Evolutionary conservation across 1,140 invertebrate species (phyloP).

Genomic region (Vanessa tameamea): DNA sequence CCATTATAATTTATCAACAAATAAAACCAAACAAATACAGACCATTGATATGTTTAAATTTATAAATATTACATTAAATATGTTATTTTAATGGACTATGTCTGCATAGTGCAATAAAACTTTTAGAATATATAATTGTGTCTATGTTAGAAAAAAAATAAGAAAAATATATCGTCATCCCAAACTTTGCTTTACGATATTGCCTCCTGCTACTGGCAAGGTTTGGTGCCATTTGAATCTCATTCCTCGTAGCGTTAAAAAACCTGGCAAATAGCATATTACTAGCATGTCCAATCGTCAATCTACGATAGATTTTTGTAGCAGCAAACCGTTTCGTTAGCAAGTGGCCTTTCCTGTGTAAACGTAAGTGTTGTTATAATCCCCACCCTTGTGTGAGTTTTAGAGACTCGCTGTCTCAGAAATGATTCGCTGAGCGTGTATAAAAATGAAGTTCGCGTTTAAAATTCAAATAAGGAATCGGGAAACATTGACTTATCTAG

Average conservation of each 20-base stretch:
- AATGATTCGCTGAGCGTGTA: no score
- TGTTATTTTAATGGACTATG: neutral
- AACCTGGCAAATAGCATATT: no score
- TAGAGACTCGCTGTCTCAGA: no score
- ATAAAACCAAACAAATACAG: slow-evolving; percentile 1
- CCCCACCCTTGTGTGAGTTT: no score
- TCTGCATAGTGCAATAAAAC: neutral
- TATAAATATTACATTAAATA: neutral
- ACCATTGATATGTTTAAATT: neutral
- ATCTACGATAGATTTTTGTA: no score
- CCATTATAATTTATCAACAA: neutral
- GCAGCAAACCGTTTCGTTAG: no score
- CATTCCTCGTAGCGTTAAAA: neutral
- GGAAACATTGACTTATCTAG: neutral
- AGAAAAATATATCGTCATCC: no score
- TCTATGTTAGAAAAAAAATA: neutral
- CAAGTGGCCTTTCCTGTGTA: no score
- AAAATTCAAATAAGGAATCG: no score
- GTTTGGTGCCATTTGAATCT: neutral
- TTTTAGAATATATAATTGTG: neutral
- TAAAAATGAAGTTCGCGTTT: no score
- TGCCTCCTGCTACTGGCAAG: neutral
- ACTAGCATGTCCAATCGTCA: no score
- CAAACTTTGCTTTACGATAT: neutral
- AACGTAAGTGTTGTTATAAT: no score